Evolutionary conservation across 2,888 invertebrate genomes (phyloP).

Genomic region (Tiliacea aurago): DNA sequence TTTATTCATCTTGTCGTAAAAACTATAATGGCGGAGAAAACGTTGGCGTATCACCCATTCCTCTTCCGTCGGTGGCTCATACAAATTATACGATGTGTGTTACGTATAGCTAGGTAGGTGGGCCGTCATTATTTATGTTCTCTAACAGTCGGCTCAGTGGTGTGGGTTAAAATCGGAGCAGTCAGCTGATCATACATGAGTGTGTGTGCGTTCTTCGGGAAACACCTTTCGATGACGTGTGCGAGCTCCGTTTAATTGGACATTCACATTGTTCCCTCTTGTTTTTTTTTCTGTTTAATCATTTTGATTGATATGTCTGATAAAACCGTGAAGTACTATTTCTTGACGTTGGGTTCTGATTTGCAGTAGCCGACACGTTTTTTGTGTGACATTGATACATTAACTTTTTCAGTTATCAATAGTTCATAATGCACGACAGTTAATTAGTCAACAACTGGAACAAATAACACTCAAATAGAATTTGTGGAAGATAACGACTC

Average conservation of each 20-base stretch:
- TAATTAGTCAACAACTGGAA: conserved; percentile 1
- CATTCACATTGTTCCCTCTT: conserved; percentile 88
- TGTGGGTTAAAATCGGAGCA: conserved; percentile 91
- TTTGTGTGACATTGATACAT: conserved; percentile 52
- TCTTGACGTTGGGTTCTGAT: conserved; percentile 57
- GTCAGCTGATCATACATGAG: conserved; percentile 88
- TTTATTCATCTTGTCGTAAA: conserved; percentile 83
- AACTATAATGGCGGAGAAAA: conserved; percentile 83
- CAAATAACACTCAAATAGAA: background rate
- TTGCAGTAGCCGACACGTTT: conserved; percentile 39
- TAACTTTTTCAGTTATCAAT: conserved; percentile 38
- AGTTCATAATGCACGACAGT: conserved; percentile 13
- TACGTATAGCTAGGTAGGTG: conserved; percentile 90
- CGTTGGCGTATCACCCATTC: conserved; percentile 86
- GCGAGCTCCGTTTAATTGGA: conserved; percentile 90
- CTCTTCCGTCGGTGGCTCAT: conserved; percentile 84
- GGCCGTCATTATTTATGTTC: conserved; percentile 91
- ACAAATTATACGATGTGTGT: conserved; percentile 89
- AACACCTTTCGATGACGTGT: conserved; percentile 91
- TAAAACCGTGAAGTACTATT: conserved; percentile 67
- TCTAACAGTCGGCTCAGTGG: conserved; percentile 88
- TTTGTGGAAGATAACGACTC: background rate
- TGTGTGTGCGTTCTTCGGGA: conserved; percentile 89
- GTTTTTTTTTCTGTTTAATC: conserved; percentile 77
- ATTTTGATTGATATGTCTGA: conserved; percentile 74